Evolutionary conservation across 2,113 vertebrate species (phyloP).

Genomic region (Zapornia atra): DNA sequence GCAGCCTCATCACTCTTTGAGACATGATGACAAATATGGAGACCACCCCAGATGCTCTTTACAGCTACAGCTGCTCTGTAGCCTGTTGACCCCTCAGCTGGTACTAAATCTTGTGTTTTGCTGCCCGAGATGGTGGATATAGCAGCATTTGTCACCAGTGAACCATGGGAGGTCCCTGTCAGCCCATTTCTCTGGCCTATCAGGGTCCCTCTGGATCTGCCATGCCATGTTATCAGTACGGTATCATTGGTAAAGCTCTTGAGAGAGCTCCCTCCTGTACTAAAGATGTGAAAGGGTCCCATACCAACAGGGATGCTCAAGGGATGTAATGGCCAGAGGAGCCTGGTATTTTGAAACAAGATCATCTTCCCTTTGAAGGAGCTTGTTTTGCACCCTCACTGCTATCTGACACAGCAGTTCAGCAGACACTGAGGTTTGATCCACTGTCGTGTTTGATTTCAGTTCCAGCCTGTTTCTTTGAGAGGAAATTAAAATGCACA

Average conservation of each 20-base stretch:
- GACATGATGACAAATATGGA: not conserved
- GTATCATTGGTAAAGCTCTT: not conserved
- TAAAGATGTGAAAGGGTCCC: not conserved
- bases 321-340: not conserved
- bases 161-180: fast-evolving
- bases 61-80: not conserved
- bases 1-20: not conserved
- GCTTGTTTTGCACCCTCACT: not conserved
- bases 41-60: not conserved
- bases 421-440: fast-evolving
- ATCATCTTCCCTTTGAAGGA: not conserved
- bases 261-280: not conserved
- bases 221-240: not conserved
- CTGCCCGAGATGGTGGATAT: not conserved
- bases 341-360: not conserved
- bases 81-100: fast-evolving
- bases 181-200: not conserved
- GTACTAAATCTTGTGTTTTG: not conserved
- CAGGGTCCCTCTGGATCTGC: not conserved
- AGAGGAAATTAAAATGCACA: not conserved
- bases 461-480: not conserved
- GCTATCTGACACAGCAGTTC: not conserved
- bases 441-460: not conserved
- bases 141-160: not conserved
- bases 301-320: not conserved